Evolutionary conservation across 2,113 vertebrate genomes (phyloP).

Genomic region (Rhinoderma darwinii): DNA sequence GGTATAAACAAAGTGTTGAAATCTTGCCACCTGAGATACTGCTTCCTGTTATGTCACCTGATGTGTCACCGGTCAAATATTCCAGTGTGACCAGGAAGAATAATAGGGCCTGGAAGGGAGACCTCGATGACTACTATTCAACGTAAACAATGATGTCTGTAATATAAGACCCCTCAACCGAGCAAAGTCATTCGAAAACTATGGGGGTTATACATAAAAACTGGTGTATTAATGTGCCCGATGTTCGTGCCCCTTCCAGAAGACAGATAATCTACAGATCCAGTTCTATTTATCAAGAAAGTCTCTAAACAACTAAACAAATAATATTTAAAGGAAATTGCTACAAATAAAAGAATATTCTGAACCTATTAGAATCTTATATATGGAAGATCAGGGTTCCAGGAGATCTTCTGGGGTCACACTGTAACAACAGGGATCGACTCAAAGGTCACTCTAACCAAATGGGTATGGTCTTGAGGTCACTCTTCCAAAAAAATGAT

Average conservation of each 20-base stretch:
- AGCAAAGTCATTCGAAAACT: not conserved
- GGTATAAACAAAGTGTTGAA: not conserved
- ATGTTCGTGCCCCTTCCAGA: not conserved
- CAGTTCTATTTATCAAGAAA: not conserved
- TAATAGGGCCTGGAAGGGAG: too few species aligned
- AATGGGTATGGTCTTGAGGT: not conserved
- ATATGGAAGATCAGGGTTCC: too few species aligned
- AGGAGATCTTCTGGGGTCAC: not conserved
- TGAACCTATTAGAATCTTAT: not conserved
- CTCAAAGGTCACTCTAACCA: not conserved
- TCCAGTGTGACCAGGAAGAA: constrained; percentile 1
- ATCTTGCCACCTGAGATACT: constrained; percentile 40
- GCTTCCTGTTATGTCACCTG: not conserved
- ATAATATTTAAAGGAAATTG: not conserved
- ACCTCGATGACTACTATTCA: too few species aligned
- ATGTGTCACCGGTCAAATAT: constrained; percentile 1
- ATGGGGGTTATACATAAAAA: not conserved
- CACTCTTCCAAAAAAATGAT: not conserved
- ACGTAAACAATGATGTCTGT: not conserved
- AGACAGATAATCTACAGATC: not conserved
- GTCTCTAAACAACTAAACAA: not conserved
- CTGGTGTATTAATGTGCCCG: not conserved
- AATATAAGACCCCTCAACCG: not conserved
- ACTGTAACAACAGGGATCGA: not conserved
- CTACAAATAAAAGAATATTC: too few species aligned